A percentile compares a stretch with the other conserved stretches of the same genome.
These are phyloP conservation scores for Chrysolina americana DNA, from an alignment of 2,888 invertebrate species.

Conservation along the genomic window DNA sequence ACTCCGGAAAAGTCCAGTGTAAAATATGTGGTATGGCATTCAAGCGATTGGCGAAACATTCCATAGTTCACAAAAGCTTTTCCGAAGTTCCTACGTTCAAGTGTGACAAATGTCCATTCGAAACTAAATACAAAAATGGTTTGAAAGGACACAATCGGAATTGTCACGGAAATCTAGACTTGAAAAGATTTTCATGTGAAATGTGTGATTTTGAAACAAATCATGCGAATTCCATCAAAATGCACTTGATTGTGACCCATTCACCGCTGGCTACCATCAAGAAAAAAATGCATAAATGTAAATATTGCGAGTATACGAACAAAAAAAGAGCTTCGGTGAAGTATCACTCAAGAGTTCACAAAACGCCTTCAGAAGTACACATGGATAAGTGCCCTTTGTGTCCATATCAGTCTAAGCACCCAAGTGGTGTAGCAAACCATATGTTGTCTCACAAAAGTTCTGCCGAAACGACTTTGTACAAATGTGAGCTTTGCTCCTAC, in stretches of 20 bases:
- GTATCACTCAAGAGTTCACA: background rate
- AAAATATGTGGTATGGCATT: background rate
- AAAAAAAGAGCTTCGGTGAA: background rate
- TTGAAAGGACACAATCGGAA: background rate
- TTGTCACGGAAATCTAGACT: background rate
- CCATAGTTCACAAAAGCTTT: background rate
- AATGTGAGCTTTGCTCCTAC: conserved; percentile 29
- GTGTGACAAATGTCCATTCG: background rate
- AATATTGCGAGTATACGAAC: background rate
- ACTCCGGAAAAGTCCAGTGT: background rate
- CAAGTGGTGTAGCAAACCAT: conserved; percentile 1
- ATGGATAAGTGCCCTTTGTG: conserved; percentile 29
- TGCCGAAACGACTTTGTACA: conserved; percentile 12
- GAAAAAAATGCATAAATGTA: background rate
- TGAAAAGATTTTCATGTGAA: conserved; percentile 11
- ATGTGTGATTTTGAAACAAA: background rate
- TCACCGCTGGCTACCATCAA: background rate
- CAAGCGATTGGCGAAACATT: background rate
- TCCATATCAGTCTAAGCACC: conserved; percentile 23
- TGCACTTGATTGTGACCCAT: background rate
- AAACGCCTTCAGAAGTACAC: background rate
- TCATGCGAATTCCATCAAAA: background rate
- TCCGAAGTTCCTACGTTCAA: background rate
- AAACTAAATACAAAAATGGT: background rate
- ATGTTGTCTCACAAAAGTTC: conserved; percentile 23